A percentile compares a stretch with the other conserved stretches of the same genome.
These are phyloP conservation scores for Hydrolagus colliei DNA, from an alignment of 2,797 vertebrate genomes.

Conservation along the genomic window DNA sequence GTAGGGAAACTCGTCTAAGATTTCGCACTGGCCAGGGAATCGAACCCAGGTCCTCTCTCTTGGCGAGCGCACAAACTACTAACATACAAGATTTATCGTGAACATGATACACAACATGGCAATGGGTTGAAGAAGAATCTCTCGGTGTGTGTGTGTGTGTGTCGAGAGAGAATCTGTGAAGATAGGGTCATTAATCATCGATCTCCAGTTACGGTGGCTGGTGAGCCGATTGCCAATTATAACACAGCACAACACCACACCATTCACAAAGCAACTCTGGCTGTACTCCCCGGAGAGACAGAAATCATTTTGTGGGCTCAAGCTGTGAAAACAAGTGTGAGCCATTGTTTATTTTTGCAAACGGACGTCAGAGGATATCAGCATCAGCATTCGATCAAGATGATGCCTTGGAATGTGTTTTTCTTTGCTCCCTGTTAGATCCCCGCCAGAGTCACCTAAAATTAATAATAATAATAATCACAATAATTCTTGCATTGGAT, in stretches of 20 bases:
- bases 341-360: background rate
- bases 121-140: no score
- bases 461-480: no score
- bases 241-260: background rate
- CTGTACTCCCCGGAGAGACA: background rate
- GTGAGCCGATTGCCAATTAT: background rate
- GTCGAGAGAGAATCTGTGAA: no score
- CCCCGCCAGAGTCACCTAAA: no score
- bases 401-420: background rate
- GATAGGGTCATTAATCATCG: background rate
- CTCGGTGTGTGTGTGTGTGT: no score
- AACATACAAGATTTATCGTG: no score
- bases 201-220: background rate
- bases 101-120: no score
- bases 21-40: no score
- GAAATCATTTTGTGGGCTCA: background rate
- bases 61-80: no score
- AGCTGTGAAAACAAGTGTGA: background rate
- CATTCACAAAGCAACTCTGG: background rate
- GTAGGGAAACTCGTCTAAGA: no score
- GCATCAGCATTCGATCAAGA: background rate
- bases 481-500: no score
- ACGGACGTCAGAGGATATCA: background rate
- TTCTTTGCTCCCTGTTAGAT: background rate
- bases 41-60: no score